These are phyloP conservation scores for Megaceryle torquata DNA, from an alignment of 2,113 vertebrate species.

Conservation along the genomic window DNA sequence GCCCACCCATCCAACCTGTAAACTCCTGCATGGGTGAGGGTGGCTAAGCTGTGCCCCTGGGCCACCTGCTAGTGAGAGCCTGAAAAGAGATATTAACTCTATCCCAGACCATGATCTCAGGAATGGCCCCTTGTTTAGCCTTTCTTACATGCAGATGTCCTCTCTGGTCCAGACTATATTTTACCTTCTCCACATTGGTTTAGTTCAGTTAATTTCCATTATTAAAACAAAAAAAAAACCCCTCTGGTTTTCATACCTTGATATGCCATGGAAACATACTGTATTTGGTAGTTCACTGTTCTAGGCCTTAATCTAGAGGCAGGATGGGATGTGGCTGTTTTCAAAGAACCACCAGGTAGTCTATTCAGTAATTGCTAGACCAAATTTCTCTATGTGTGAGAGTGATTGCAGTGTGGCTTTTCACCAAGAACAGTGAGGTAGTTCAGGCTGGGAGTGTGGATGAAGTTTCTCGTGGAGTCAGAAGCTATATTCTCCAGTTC, in stretches of 20 bases:
- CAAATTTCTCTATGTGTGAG: not conserved
- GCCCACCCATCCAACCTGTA: not conserved
- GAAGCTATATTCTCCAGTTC: not conserved
- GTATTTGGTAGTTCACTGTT: not conserved
- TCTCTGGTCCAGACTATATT: not conserved
- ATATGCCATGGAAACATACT: not conserved
- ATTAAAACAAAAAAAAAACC: not conserved
- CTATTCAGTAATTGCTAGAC: not conserved
- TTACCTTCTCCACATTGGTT: not conserved
- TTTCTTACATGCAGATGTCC: not conserved
- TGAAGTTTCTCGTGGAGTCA: conserved; percentile 13
- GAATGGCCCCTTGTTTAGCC: not conserved
- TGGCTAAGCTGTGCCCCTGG: not conserved
- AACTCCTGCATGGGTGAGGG: not conserved
- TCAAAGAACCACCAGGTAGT: not conserved
- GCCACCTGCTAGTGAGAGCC: not conserved
- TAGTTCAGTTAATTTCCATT: not conserved
- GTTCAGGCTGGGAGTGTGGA: not conserved
- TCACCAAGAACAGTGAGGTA: not conserved
- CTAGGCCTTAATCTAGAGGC: not conserved
- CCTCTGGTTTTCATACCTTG: not conserved
- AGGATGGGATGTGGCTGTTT: not conserved
- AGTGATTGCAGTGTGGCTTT: conserved; percentile 28
- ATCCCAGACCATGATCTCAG: not conserved
- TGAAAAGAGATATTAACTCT: not conserved